A percentile compares a stretch with the other conserved stretches of the same genome.
These are phyloP conservation scores for Channa argus DNA, from an alignment of 2,113 vertebrate genomes.

Conservation along the genomic window DNA sequence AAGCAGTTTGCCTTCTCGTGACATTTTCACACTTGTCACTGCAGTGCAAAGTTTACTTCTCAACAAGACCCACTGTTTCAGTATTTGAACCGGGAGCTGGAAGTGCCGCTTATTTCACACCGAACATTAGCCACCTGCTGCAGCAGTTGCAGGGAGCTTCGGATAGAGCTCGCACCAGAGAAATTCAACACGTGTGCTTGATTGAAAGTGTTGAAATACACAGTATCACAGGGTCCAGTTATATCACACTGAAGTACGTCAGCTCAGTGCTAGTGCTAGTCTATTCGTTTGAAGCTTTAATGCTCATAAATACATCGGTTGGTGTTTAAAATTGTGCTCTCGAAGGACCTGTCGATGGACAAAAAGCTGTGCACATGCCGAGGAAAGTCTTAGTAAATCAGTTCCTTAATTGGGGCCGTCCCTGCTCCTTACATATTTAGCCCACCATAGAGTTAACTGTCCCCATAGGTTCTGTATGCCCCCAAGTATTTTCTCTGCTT, in stretches of 20 bases:
- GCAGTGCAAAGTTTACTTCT: conserved; percentile 17
- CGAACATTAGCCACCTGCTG: conserved; percentile 1
- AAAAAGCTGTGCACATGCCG: conserved; percentile 5
- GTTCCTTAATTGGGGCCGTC: conserved; percentile 31
- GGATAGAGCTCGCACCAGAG: not conserved
- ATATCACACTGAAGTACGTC: too few species aligned
- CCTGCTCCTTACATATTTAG: conserved; percentile 16
- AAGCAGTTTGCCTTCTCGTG: conserved; percentile 19
- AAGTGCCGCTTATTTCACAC: conserved; percentile 11
- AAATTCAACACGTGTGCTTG: conserved; percentile 8
- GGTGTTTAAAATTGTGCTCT: not conserved
- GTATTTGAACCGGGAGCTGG: not conserved
- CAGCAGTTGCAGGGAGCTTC: conserved; percentile 6
- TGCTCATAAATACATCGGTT: not conserved
- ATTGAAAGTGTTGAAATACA: not conserved
- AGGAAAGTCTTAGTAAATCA: conserved; percentile 1
- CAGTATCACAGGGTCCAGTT: not conserved
- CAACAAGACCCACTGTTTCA: not conserved
- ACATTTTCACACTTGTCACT: not conserved
- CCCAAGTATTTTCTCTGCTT: conserved; percentile 27
- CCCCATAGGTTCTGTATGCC: conserved; percentile 26
- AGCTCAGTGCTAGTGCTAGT: too few species aligned
- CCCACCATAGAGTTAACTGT: conserved; percentile 54
- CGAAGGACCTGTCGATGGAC: not conserved
- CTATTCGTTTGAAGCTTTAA: too few species aligned